Evolutionary conservation across 2,113 vertebrate genomes (phyloP), one percentile per base, ranked within the genome.

Genomic region (Syngnathus floridae): DNA sequence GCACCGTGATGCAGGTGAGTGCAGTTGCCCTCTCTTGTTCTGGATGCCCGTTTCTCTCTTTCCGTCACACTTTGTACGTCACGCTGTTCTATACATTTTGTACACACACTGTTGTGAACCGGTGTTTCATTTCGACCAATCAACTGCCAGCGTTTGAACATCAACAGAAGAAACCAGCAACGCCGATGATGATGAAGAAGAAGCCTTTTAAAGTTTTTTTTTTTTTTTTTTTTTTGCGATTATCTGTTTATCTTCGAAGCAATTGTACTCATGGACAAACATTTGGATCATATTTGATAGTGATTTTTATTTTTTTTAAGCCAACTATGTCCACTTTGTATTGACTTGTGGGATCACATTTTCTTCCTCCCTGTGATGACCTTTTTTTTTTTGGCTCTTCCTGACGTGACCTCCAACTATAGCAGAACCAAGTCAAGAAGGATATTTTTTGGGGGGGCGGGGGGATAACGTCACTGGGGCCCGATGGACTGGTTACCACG

Each of bases 1-100:
- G 93, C 93, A 85, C 88, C 88, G 87, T 91, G 80, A 91, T 96
- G 83, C 93, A 95, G 95, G 96, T 98, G 93, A 98, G 96, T 96
- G 87, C 52, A 66, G 41, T 38, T 56, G 13, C 45, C 43, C 75
- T 63, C 66, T 62, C 57, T 71, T 62, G 48, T 75, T 72, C 14
- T 64, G 38, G 41, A 26, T 41, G 48, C 43, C 4, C 4, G 14
- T 38, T n/a, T 48, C 14, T 49, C 45, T 11, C 19, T 21, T 12
- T 16, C 7, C 26, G 12, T 43, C n/a, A 43, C 59, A 21, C 57
- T 38, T 22, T 36, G 14, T 54, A 12, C 22, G 21, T 13, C 12
- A 26, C 21, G 3, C 21, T 54, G 52, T 31, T 13, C 11, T 5
- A 7, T 49, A 19, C 19, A n/a, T 49, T 21, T 51, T 51, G 19